Conservation (phyloP, 2,888 invertebrate species). For the Conomelus anceps region DNA sequence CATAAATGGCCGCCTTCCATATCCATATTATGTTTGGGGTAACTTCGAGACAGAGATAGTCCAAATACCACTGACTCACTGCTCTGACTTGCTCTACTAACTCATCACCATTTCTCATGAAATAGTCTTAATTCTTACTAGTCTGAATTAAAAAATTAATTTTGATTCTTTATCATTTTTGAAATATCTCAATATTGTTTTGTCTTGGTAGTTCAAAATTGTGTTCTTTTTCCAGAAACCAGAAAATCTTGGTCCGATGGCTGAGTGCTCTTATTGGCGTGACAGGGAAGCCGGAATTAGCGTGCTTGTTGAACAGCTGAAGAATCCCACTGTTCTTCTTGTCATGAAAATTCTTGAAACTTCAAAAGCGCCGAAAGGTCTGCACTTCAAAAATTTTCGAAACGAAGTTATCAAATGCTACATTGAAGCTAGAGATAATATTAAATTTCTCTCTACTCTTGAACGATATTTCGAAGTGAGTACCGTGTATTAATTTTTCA, state of each 20-base stretch:
- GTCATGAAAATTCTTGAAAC: slow-evolving; percentile 53
- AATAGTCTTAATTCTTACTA: too few relatives aligned
- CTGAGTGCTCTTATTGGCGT: slow-evolving; percentile 82
- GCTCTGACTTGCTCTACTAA: too few relatives aligned
- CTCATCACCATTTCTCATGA: too few relatives aligned
- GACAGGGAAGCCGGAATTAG: slow-evolving; percentile 71
- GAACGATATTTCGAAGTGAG: slow-evolving; percentile 62
- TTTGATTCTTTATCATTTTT: too few relatives aligned
- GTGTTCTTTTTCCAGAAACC: slow-evolving; percentile 49
- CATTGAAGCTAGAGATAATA: slow-evolving; percentile 68
- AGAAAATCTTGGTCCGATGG: slow-evolving; percentile 68
- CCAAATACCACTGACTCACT: too few relatives aligned
- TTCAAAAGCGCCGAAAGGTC: slow-evolving; percentile 49
- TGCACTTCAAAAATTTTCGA: slow-evolving; percentile 54
- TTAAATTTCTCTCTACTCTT: slow-evolving; percentile 67
- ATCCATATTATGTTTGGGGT: too few relatives aligned
- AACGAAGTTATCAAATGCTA: slow-evolving; percentile 58
- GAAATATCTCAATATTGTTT: too few relatives aligned
- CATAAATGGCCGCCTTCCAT: too few relatives aligned
- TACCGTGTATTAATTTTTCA: not conserved
- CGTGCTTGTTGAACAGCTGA: slow-evolving; percentile 72
- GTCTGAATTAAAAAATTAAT: too few relatives aligned
- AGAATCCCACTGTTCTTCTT: slow-evolving; percentile 58
- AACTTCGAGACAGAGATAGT: too few relatives aligned
- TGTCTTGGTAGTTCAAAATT: not conserved